These are phyloP conservation scores for Scaptodrosophila latifasciaeformis DNA, from an alignment of 2,888 invertebrate species.

Conservation along the genomic window DNA sequence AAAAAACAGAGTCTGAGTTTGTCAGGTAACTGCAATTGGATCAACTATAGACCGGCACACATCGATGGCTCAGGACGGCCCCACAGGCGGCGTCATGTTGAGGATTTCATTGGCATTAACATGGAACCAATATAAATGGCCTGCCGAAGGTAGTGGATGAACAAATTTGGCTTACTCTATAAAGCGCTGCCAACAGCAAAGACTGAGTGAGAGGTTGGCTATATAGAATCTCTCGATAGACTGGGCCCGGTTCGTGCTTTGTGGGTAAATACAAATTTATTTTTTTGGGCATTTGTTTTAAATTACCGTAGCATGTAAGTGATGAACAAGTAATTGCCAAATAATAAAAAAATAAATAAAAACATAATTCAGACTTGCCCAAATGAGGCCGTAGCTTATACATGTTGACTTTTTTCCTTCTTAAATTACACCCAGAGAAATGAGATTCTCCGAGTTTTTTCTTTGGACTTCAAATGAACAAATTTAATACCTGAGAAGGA, in stretches of 20 bases:
- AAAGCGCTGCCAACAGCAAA: conserved; percentile 10
- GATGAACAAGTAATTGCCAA: conserved; percentile 55
- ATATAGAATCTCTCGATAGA: too few relatives aligned
- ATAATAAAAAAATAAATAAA: too few relatives aligned
- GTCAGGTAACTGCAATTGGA: conserved; percentile 5
- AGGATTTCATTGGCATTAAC: conserved; percentile 62
- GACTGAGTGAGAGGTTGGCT: too few relatives aligned
- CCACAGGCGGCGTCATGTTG: conserved; percentile 35
- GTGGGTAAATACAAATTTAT: conserved; percentile 52
- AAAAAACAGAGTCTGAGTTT: too few relatives aligned
- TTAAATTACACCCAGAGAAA: too few relatives aligned
- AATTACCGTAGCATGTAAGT: conserved; percentile 70
- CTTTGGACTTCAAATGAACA: too few relatives aligned
- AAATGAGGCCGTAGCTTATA: too few relatives aligned
- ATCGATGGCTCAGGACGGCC: conserved; percentile 20
- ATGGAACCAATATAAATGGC: conserved; percentile 68
- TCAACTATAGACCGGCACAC: not conserved
- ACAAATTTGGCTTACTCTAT: conserved; percentile 38
- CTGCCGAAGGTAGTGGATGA: conserved; percentile 70
- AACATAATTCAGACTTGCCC: too few relatives aligned
- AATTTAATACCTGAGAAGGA: too few relatives aligned
- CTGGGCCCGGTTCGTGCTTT: not conserved
- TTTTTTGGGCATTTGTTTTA: conserved; percentile 68
- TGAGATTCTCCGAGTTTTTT: too few relatives aligned
- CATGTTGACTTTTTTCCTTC: too few relatives aligned